Base-by-base conservation (phyloP, 2,113 vertebrate species). In the Epinephelus cyanopodus region DNA sequence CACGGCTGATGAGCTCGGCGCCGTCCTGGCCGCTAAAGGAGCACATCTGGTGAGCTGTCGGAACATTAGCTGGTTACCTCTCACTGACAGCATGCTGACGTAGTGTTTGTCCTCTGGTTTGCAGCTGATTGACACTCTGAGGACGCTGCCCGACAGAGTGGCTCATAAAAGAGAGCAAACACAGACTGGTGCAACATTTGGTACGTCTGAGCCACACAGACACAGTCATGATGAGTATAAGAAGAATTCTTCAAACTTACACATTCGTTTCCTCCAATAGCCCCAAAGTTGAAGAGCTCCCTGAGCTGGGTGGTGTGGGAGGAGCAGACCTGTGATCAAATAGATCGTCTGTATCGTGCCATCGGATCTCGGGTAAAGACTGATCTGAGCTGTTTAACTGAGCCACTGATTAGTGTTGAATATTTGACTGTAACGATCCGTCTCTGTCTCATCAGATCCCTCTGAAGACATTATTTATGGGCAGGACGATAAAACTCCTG, bases 251-350 rank as follows among this genome's bases (percentile, higher is more conserved):
- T 29, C 4, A 6, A 18, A 66, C 52, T 77, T 29, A 25, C 15
- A 17, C 4, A 12, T 61, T 7, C 0, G 25, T 54, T 74, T 72
- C 61, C 6, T 33, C 23, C 3, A 25, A 5, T 58, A 99, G 98
- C 98, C 61, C 98, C 98, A 7, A 99, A 99, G 92, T 94, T 98
- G 75, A 95, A 76, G n/a, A 0, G 74, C 10, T 87, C 84, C 0
- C 94, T 95, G 94, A 97, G 97, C 69, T 98, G 96, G 92, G n/a
- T 99, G 69, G 92, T 94, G 7, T 99, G 98, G 98, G 97, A 98
- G 81, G 96, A 98, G 21, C 97, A 99, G 75, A 98, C 96, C 0
- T 95, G 97, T 86, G 94, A 96, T 5, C 93, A 98, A 17, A 92
- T 99, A 29, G 71, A 95, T 54, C 92, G 95, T 0, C 92, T 98